These are phyloP conservation scores for Hyphantria cunea DNA, from an alignment of 1,140 invertebrate species.

Conservation along the genomic window DNA sequence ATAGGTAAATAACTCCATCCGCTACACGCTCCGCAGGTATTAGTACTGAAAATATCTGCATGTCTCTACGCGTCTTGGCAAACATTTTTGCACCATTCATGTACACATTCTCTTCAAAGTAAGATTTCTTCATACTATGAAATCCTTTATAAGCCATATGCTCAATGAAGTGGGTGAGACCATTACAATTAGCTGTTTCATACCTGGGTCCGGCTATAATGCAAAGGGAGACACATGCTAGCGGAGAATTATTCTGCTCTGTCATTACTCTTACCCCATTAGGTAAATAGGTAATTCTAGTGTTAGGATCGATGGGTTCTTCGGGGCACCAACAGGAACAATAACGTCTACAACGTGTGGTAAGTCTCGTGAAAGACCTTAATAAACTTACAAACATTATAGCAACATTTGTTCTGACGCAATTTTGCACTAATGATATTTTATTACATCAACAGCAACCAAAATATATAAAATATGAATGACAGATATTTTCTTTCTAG, in stretches of 20 bases:
- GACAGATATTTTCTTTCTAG: too few relatives aligned
- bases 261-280: slow-evolving; percentile 58
- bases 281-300: slow-evolving; percentile 30
- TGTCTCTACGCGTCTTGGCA: slow-evolving; percentile 89
- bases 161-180: slow-evolving; percentile 90
- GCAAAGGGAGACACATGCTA: slow-evolving; percentile 87
- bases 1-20: slow-evolving; percentile 38
- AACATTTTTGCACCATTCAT: slow-evolving; percentile 89
- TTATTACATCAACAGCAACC: too few relatives aligned
- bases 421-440: not conserved
- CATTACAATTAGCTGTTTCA: slow-evolving; percentile 87
- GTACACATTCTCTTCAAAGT: slow-evolving; percentile 86
- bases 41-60: slow-evolving; percentile 90
- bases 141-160: slow-evolving; percentile 92
- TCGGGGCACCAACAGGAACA: not conserved
- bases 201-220: slow-evolving; percentile 89
- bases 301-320: slow-evolving; percentile 13
- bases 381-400: slow-evolving; percentile 6
- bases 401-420: not conserved
- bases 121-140: slow-evolving; percentile 82
- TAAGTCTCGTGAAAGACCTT: not conserved
- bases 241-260: slow-evolving; percentile 41
- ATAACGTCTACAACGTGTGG: not conserved
- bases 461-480: too few relatives aligned
- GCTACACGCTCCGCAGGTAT: slow-evolving; percentile 83